Evolutionary conservation across 2,113 vertebrate species (phyloP).

Genomic region (Anhinga anhinga): DNA sequence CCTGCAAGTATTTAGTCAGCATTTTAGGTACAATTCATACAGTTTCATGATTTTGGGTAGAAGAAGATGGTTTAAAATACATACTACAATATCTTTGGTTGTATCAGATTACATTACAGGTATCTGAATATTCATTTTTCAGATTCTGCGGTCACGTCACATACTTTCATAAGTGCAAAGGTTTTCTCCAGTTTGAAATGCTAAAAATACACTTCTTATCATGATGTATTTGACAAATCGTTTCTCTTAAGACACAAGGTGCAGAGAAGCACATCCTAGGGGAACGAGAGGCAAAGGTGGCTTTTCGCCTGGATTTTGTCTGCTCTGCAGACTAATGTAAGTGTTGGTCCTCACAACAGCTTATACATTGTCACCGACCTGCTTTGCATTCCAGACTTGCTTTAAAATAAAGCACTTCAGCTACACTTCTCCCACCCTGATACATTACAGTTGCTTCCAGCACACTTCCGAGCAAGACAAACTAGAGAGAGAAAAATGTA

Average conservation of each 20-base stretch:
- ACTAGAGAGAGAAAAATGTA: neutral
- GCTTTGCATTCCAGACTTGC: neutral
- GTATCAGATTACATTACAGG: neutral
- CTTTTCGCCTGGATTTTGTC: neutral
- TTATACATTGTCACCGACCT: neutral
- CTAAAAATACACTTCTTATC: neutral
- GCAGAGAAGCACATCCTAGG: neutral
- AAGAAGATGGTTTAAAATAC: neutral
- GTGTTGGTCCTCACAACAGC: neutral
- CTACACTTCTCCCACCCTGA: neutral
- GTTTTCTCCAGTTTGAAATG: neutral
- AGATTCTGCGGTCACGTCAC: neutral
- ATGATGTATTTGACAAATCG: neutral
- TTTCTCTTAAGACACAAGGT: neutral
- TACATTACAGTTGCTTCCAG: neutral
- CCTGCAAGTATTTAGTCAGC: neutral
- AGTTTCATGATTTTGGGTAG: neutral
- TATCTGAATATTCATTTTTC: neutral
- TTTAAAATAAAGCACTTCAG: neutral
- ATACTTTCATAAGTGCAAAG: neutral
- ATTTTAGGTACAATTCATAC: neutral
- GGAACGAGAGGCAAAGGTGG: neutral
- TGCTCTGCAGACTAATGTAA: neutral
- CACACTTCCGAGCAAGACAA: neutral
- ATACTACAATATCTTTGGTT: neutral